Percentiles rank a stretch among this genome's conserved stretches.
These are phyloP conservation scores for Corydoras sp. DNA, from an alignment of 2,113 vertebrate species.

Conservation along the genomic window DNA sequence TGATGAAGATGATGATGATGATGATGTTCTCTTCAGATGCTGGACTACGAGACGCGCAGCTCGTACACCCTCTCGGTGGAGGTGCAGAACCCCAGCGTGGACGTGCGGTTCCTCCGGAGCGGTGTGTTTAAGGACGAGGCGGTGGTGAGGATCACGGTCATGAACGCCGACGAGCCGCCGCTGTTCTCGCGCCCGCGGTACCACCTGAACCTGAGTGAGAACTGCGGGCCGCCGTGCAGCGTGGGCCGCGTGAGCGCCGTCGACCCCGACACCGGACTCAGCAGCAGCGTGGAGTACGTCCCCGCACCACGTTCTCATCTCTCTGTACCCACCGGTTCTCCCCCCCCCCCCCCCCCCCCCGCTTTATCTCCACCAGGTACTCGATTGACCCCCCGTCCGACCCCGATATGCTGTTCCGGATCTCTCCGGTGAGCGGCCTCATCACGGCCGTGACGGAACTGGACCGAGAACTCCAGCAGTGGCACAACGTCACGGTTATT, in stretches of 20 bases:
- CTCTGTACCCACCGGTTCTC: neutral
- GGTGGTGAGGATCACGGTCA: constrained; percentile 72
- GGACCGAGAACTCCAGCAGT: constrained; percentile 76
- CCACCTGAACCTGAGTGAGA: constrained; percentile 74
- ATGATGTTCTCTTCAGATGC: constrained; percentile 55
- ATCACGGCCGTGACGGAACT: constrained; percentile 74
- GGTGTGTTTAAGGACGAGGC: constrained; percentile 83
- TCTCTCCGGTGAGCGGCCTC: constrained; percentile 75
- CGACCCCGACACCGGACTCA: constrained; percentile 79
- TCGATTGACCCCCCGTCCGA: constrained; percentile 81
- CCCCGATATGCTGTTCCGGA: constrained; percentile 76
- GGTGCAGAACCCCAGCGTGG: constrained; percentile 76
- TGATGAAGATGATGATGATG: no score
- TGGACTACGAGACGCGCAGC: constrained; percentile 77
- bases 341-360: neutral
- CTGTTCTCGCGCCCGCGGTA: constrained; percentile 73
- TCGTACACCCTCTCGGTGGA: constrained; percentile 80
- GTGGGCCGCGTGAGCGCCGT: constrained; percentile 69
- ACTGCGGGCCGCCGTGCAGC: constrained; percentile 69
- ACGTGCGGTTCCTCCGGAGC: constrained; percentile 73
- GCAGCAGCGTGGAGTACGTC: constrained; percentile 71
- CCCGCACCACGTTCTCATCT: neutral
- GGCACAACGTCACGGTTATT: constrained; percentile 83
- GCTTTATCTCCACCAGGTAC: constrained; percentile 58
- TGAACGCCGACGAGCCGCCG: constrained; percentile 81